Percentiles rank a stretch among this genome's conserved stretches.
These are phyloP conservation scores for Paramormyrops kingsleyae DNA, from an alignment of 2,113 vertebrate genomes.

Conservation along the genomic window DNA sequence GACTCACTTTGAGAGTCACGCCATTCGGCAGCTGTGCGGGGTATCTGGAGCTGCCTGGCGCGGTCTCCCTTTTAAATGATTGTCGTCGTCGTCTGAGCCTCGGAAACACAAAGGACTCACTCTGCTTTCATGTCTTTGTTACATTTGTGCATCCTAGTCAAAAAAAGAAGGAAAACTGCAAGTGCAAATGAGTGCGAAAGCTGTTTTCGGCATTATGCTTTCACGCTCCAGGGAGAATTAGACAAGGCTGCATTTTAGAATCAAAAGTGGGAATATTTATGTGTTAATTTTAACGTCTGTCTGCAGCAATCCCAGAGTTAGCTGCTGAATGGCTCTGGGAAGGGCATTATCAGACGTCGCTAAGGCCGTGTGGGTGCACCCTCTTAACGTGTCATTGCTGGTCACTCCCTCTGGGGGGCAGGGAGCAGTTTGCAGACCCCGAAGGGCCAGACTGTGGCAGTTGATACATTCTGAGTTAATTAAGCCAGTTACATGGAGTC, in stretches of 20 bases:
- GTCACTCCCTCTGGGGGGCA: background rate
- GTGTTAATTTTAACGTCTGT: slow-evolving; percentile 4
- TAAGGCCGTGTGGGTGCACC: background rate
- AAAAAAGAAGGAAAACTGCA: background rate
- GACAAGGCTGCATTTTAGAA: background rate
- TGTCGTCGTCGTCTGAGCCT: background rate
- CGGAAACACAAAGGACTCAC: background rate
- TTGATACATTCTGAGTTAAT: background rate
- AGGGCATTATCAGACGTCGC: background rate
- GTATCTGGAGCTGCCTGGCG: background rate
- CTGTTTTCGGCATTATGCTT: background rate
- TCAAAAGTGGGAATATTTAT: background rate
- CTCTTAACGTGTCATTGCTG: background rate
- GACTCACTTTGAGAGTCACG: background rate
- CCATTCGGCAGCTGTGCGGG: background rate
- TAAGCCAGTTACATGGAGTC: background rate
- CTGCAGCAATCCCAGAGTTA: background rate
- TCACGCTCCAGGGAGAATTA: background rate
- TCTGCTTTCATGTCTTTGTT: slow-evolving; percentile 6
- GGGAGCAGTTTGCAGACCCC: background rate
- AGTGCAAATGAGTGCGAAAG: background rate
- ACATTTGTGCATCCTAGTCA: background rate
- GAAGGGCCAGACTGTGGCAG: background rate
- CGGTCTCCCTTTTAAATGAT: background rate
- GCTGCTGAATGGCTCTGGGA: background rate